Evolutionary conservation across 2,888 invertebrate genomes (phyloP), one percentile per base, ranked within the genome.

Genomic region (Druceiella hillmani): DNA sequence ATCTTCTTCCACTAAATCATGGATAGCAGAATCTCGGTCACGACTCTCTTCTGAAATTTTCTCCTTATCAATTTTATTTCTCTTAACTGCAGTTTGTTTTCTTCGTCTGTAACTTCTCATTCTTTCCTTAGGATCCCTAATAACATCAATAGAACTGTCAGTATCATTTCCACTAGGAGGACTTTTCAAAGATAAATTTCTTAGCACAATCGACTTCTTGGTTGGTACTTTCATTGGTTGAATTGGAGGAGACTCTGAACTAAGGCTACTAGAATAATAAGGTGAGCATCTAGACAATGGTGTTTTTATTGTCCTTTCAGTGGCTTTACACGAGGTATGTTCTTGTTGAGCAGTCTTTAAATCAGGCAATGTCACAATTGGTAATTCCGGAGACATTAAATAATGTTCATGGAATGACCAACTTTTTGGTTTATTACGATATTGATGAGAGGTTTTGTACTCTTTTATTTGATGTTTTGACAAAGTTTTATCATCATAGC

Each of bases 101-200:
- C 79, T 77, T 38, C 82, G 74, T 38, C 83, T 74, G 53, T 81
- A 82, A 1, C 83, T 83, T 35, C 80, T 75, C 62, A 74, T 78
- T 27, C 82, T 63, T 48, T 81, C 72, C 50, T 81, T 78, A 0
- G 79, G 78, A 55, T 83, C 82, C 51, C 81, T 76, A 40, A 79
- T 77, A 15, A 79, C 69, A 54, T 79, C 79, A 41, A 79, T 55
- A 1, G 83, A 83, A 52, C 83, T 83, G 43, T 83, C 83, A 1
- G 83, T 83, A 45, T 83, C 83, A 49, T 83, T 83, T 39, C 83
- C 83, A 53, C 83, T 83, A 0, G 82, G 81, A 9, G 83, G 82
- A 58, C 81, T 82, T 54, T 81, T 80, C 17, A 80, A 61, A 9
- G 79, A 76, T 50, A 77, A 72, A 46, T 78, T 71, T 47, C 73